A percentile compares a stretch with the other conserved stretches of the same genome.
Conservation (phyloP, 2,113 vertebrate species). For the Dasyprocta punctata region DNA sequence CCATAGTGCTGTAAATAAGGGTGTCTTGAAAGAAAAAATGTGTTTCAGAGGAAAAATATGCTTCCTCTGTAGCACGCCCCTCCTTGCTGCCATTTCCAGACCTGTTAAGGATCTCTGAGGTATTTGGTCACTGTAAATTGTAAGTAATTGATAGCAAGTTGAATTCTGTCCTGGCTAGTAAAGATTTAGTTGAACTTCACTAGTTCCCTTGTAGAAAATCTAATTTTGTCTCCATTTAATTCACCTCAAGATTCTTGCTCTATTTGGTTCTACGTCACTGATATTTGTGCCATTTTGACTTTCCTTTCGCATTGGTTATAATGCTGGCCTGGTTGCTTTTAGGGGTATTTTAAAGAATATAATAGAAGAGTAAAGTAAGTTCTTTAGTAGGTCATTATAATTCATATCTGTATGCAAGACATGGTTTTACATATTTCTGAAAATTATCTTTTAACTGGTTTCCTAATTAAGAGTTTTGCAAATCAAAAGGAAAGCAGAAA, state of each 20-base stretch:
- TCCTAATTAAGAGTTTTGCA: neutral
- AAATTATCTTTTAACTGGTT: neutral
- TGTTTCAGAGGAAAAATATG: neutral
- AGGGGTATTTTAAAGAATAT: neutral
- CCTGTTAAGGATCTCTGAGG: neutral
- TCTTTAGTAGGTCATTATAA: neutral
- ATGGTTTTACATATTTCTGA: neutral
- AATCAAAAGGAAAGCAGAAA: conserved; percentile 15
- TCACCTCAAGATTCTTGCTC: neutral
- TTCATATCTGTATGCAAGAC: neutral
- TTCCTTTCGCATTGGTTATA: neutral
- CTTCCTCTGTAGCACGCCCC: neutral
- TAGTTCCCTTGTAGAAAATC: neutral
- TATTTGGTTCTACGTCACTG: neutral
- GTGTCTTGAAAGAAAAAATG: neutral
- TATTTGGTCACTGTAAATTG: neutral
- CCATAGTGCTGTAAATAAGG: neutral
- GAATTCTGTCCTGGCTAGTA: neutral
- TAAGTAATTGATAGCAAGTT: neutral
- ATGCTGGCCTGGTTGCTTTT: neutral
- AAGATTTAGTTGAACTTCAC: neutral
- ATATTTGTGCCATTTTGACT: neutral
- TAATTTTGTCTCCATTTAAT: neutral
- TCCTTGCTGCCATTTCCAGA: neutral
- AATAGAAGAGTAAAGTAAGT: neutral